Conservation (phyloP, 2,888 invertebrate genomes). For the Pimpla rufipes region DNA sequence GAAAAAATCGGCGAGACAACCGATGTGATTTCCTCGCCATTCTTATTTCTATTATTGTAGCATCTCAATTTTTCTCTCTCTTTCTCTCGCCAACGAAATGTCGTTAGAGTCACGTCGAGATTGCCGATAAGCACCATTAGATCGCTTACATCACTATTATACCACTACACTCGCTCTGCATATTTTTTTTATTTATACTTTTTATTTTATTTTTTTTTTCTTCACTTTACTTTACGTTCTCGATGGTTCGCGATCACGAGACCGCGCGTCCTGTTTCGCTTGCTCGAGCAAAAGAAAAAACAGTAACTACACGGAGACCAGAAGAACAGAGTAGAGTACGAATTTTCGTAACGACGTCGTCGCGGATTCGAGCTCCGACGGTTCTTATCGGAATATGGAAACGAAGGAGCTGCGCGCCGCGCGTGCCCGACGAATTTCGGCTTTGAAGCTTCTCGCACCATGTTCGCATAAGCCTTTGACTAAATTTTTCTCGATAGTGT, state of each 20-base stretch:
- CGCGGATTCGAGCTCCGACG: conserved; percentile 5
- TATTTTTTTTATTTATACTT: conserved; percentile 24
- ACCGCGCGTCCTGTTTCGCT: conserved; percentile 6
- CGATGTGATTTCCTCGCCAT: conserved; percentile 43
- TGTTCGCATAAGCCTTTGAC: conserved; percentile 81
- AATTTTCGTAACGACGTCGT: conserved; percentile 11
- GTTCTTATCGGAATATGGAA: conserved; percentile 23
- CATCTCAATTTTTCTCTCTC: conserved; percentile 56
- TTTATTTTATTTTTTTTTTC: conserved; percentile 10
- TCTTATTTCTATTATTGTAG: conserved; percentile 60
- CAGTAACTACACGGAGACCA: background rate
- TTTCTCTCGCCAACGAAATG: conserved; percentile 51
- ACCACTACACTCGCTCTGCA: conserved; percentile 44
- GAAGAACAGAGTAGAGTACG: conserved; percentile 1
- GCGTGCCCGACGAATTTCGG: conserved; percentile 73
- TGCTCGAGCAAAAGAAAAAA: conserved; percentile 4
- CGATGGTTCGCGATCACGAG: conserved; percentile 13
- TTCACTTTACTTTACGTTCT: background rate
- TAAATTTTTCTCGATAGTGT: conserved; percentile 76
- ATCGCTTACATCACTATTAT: conserved; percentile 75
- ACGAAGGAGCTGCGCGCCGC: conserved; percentile 28
- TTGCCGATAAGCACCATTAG: conserved; percentile 79
- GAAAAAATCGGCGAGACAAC: conserved; percentile 72
- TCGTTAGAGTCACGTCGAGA: conserved; percentile 78
- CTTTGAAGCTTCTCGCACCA: conserved; percentile 84